A percentile compares a stretch with the other conserved stretches of the same genome.
Conservation (phyloP, 92 coral and sea anemone species). For the Micromussa lordhowensis region DNA sequence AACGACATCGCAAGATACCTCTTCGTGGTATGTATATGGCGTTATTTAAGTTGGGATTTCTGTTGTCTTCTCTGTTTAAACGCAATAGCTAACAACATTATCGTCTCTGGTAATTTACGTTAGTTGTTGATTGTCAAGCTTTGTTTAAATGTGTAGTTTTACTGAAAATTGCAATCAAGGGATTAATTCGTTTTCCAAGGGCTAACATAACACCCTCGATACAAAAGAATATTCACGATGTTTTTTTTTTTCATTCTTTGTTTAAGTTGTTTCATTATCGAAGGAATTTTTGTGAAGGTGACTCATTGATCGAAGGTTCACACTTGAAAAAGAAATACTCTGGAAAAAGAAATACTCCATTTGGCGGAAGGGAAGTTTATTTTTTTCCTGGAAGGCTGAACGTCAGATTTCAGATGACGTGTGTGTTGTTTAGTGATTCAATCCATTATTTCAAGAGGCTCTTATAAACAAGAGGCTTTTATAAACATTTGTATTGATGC, state of each 20-base stretch:
- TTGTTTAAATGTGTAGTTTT: neutral
- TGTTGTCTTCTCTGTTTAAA: neutral
- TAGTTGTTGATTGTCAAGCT: neutral
- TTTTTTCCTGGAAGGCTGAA: neutral
- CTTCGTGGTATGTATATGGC: slow-evolving; percentile 24
- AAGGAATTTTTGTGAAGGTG: neutral
- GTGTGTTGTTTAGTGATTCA: neutral
- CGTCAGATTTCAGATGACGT: neutral
- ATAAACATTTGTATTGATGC: slow-evolving; percentile 2
- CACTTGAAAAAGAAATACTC: neutral
- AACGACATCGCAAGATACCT: slow-evolving; percentile 40
- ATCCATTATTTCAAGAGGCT: neutral
- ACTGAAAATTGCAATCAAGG: neutral
- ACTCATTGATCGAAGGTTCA: neutral
- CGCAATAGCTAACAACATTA: neutral
- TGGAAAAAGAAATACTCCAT: neutral
- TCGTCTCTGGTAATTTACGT: neutral
- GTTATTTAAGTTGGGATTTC: neutral
- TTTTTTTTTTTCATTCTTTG: neutral
- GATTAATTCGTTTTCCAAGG: neutral
- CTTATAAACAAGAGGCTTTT: neutral
- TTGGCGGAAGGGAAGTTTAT: neutral
- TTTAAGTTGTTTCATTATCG: neutral
- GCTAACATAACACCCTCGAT: neutral
- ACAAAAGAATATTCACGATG: neutral